Evolutionary conservation across 2,888 invertebrate genomes (phyloP).

Genomic region (Fissipunctia ypsillon): DNA sequence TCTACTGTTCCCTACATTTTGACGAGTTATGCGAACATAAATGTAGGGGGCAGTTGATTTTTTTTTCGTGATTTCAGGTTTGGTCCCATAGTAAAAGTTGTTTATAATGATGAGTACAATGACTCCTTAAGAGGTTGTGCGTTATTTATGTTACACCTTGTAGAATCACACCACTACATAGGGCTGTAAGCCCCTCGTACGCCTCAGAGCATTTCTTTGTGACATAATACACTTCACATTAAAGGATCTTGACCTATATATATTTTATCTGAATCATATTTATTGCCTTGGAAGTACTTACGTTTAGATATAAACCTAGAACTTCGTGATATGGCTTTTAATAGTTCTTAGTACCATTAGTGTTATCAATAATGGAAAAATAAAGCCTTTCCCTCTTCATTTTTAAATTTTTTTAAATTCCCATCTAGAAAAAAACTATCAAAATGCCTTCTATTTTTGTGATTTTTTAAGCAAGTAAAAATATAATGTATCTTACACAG

Average conservation of each 20-base stretch:
- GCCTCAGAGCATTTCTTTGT: conserved; percentile 57
- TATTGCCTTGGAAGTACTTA: conserved; percentile 11
- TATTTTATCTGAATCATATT: conserved; percentile 32
- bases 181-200: too few relatives aligned
- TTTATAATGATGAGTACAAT: too few relatives aligned
- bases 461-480: neutral
- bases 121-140: too few relatives aligned
- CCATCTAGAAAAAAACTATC: neutral
- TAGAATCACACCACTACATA: too few relatives aligned
- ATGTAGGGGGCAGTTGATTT: too few relatives aligned
- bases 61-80: too few relatives aligned
- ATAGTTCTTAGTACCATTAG: neutral
- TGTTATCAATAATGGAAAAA: too few relatives aligned
- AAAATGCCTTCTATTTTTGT: neutral
- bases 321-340: neutral
- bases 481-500: neutral
- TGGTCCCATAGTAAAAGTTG: too few relatives aligned
- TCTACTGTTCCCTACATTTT: too few relatives aligned
- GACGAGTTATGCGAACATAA: too few relatives aligned
- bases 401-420: neutral
- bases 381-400: neutral
- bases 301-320: neutral
- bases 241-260: conserved; percentile 53
- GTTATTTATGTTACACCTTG: too few relatives aligned
- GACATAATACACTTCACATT: conserved; percentile 51